Base-by-base conservation (phyloP, 2,888 invertebrate species). In the Ethmia dodecea region DNA sequence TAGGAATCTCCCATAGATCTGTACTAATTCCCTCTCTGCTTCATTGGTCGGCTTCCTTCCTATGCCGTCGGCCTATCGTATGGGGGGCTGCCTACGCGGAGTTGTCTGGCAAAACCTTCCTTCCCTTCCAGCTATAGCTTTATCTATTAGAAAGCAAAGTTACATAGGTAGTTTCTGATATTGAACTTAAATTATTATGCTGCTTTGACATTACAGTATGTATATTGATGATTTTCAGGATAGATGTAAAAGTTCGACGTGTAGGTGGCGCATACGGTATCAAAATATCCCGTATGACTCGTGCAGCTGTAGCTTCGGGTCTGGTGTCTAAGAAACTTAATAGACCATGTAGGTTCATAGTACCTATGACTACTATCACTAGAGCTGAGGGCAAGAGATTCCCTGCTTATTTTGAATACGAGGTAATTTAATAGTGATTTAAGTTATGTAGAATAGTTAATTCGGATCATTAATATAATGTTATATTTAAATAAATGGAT, bases 311-410 rank as follows among this genome's bases (percentile, higher is more conserved):
- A 9, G 90, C 91, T 0, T 89, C 91, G 43, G 90, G 90, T 2
- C 55, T 94, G 8, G 92, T 90, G 0, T 88, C 90, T 0, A 63
- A 87, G 43, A 87, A 88, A 43, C 65, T 91, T 2, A 86, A 89
- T 56, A 68, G 72, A 32, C 92, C 93, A 0, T 91, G 93, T 2
- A 86, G 92, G 37, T 77, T 94, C 34, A 79, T 88, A 28, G 67
- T 92, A 66, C 78, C 90, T 4, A 70, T 94, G 37, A 87, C 89
- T 35, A 87, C 88, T 11, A 90, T 89, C 46, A 91, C 90, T 88
- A 78, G 77, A 40, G 73, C 86, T 28, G 51, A 86, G 1, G 91
- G 91, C 1, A 89, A 89, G 47, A 64, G 91, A 37, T 45, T 75
- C 11, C 71, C 88, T 0, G 73, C 74, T 24, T 65, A 70, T n/a